Evolutionary conservation across 2,797 vertebrate genomes (phyloP), one percentile per base, ranked within the genome.

Genomic region (Hephaestus fuliginosus): DNA sequence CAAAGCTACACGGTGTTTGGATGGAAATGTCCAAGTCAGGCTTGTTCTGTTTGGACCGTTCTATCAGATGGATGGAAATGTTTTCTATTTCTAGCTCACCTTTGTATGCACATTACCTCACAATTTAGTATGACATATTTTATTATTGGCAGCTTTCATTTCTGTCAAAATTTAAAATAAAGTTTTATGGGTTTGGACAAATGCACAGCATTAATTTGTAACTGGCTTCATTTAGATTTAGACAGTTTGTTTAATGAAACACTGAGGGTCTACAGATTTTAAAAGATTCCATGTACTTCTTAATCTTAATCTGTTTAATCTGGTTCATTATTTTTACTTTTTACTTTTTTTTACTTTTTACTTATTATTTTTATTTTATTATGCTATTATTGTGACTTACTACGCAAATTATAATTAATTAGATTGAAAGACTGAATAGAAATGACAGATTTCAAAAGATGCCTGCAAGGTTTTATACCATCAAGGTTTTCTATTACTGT

Each of bases 401-500:
- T 70, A 12, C 30, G 61, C 7, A 39, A 11, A 58, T 56, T 69
- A 9, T 20, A 43, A 70, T 67, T 30, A 72, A 74, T 43, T 10
- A 41, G 70, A 64, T 20, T 15, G 5, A 78, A 68, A 52, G 13
- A 25, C 43, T 60, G n/a, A 46, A 67, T 12, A 58, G 48, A 85
- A 71, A 74, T 52, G 7, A 52, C 20, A 44, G n/a, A 52, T 63
- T 73, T 70, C 11, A 76, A 46, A 77, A 60, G 28, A 62, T 33
- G n/a, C 64, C 20, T 70, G 44, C 13, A n/a, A 67, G 22, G 51
- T 43, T 74, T 9, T 67, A 48, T 18, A n/a, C 49, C 22, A 39
- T 56, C 70, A 75, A 55, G 77, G 63, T 83, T 80, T 74, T 15
- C 39, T 44, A 69, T 68, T 68, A 25, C 70, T 8, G 9, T 56